Evolutionary conservation across 2,113 vertebrate genomes (phyloP), one percentile per base, ranked within the genome.

Genomic region (Chamaea fasciata): DNA sequence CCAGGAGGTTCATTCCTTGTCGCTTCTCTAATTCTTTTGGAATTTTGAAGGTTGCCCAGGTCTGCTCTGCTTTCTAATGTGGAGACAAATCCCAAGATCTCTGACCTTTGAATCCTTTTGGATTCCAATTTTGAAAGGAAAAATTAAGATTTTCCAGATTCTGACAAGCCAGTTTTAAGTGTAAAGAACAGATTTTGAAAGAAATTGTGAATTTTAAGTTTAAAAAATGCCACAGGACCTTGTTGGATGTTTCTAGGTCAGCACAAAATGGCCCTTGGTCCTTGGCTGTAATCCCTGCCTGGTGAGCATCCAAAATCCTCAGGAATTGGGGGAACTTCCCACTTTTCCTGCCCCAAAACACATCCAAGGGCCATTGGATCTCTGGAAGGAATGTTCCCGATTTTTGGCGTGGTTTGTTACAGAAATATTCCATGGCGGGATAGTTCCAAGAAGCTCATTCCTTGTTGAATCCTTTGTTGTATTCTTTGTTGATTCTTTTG

Each of bases 311-410:
- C 52, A 15, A n/a, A 60, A 56, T 24, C 8, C 27, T 22, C 7
- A 3, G 2, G 4, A 59, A 3, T 0, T 8, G 7, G 11, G 13
- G 13, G 11, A 24, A 24, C 3, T 1, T 17, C 1, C 6, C 41
- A 41, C 41, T 41, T 41, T 41, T 41, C 41, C 41, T 41, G 4
- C 13, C 41, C 13, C 41, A 41, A 10, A 41, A 41, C 41, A 41
- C 13, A 41, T 41, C 41, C 41, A 41, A 41, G 41, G 41, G 41
- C 41, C 41, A 41, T 41, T 41, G 41, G 41, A 41, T 41, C 41
- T 41, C 41, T 41, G 41, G 41, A 41, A 41, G 41, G 4, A 41
- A 41, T 41, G 14, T 41, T 41, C 41, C 41, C 41, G 13, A 41
- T 41, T 41, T 41, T 41, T 41, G 41, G 41, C 14, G 41, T 41